Conservation (phyloP, 2,797 vertebrate genomes). For the Gymnothorax reevesii region DNA sequence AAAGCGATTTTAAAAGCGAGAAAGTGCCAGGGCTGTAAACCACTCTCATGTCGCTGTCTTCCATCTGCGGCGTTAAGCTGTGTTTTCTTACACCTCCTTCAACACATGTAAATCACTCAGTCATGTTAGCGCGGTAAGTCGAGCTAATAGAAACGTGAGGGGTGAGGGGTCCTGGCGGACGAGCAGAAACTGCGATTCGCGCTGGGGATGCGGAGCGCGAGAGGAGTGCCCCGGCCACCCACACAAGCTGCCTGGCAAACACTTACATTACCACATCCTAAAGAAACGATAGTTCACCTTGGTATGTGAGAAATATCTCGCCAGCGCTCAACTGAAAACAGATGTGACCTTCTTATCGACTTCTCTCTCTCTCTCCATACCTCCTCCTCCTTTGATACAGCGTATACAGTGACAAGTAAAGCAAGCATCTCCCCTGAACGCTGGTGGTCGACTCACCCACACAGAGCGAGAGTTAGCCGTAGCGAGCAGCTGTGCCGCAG, state of each 20-base stretch:
- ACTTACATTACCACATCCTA: conserved; percentile 53
- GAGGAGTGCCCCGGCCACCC: conserved; percentile 51
- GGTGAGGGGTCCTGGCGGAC: conserved; percentile 48
- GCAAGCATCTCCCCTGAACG: conserved; percentile 5
- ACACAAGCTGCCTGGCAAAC: conserved; percentile 46
- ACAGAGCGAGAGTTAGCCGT: conserved; percentile 22
- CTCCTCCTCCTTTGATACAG: background rate
- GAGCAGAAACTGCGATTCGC: conserved; percentile 33
- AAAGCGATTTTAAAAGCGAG: background rate
- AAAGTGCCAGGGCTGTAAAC: background rate
- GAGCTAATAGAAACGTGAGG: conserved; percentile 48
- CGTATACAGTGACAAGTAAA: background rate
- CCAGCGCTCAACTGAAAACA: conserved; percentile 61
- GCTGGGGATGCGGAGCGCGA: conserved; percentile 39
- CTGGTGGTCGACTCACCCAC: background rate
- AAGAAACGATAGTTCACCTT: conserved; percentile 50
- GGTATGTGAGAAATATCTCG: conserved; percentile 61
- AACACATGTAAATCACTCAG: background rate
- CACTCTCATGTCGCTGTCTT: background rate
- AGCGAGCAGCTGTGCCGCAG: conserved; percentile 66
- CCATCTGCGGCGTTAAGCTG: background rate
- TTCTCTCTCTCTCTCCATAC: conserved; percentile 3
- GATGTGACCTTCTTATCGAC: conserved; percentile 60
- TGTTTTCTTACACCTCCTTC: background rate
- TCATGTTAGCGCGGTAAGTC: conserved; percentile 37